A percentile compares a stretch with the other conserved stretches of the same genome.
Conservation (phyloP, 2,797 vertebrate genomes). For the Sebastes matsubarae region DNA sequence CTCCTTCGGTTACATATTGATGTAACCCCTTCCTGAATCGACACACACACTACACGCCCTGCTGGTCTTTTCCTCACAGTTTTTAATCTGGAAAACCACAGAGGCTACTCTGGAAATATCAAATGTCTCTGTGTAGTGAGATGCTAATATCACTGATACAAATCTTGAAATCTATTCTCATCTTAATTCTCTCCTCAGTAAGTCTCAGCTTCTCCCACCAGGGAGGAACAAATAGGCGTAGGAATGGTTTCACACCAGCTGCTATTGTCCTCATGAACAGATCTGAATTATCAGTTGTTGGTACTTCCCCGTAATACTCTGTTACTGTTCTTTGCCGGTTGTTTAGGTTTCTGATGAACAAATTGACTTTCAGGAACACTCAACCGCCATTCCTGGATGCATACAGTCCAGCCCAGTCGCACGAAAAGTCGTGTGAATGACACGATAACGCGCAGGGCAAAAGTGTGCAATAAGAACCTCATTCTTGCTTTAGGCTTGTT, state of each 20-base stretch:
- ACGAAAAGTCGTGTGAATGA: too few relatives aligned
- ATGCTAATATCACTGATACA: neutral
- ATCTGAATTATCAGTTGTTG: neutral
- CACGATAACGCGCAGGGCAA: too few relatives aligned
- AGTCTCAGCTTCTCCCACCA: neutral
- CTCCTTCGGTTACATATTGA: neutral
- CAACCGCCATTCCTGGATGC: too few relatives aligned
- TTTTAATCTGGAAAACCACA: neutral
- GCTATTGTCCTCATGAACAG: slow-evolving; percentile 7
- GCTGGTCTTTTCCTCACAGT: neutral
- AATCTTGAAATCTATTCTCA: neutral
- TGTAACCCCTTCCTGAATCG: neutral
- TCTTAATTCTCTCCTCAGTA: neutral
- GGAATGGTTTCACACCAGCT: neutral
- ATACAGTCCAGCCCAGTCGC: too few relatives aligned
- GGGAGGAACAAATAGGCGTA: neutral
- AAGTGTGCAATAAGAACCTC: too few relatives aligned
- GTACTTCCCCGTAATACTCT: neutral
- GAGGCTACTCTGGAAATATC: neutral
- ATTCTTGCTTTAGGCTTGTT: too few relatives aligned
- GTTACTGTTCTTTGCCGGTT: neutral
- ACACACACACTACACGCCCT: neutral
- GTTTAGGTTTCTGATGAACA: neutral
- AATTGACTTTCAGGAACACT: too few relatives aligned
- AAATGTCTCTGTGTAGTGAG: neutral